A percentile compares a stretch with the other conserved stretches of the same genome.
These are phyloP conservation scores for Elaphurus davidianus DNA, from an alignment of 2,113 vertebrate species.

Conservation along the genomic window DNA sequence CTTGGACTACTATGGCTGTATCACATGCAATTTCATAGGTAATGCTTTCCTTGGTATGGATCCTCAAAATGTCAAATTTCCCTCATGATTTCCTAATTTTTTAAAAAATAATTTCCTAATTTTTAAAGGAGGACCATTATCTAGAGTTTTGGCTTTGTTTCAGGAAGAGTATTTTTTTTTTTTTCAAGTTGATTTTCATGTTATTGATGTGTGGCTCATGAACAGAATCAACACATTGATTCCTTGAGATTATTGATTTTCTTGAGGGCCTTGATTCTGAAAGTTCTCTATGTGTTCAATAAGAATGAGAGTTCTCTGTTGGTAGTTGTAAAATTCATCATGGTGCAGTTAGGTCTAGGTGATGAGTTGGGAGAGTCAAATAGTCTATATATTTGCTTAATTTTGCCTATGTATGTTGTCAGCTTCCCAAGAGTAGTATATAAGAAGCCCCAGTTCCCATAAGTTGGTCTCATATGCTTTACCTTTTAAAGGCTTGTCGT, in stretches of 20 bases:
- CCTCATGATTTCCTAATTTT: too few species aligned
- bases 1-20: neutral
- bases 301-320: neutral
- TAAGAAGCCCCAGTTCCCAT: neutral
- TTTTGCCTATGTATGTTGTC: neutral
- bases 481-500: neutral
- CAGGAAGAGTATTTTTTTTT: neutral
- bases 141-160: too few species aligned
- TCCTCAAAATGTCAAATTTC: too few species aligned
- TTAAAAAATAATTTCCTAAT: neutral
- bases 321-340: neutral
- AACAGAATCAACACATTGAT: neutral
- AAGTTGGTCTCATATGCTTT: neutral
- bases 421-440: neutral
- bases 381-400: neutral
- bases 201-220: neutral
- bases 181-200: neutral
- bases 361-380: neutral
- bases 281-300: neutral
- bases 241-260: neutral
- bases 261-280: neutral
- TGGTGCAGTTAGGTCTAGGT: neutral
- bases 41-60: too few species aligned
- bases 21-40: too few species aligned
- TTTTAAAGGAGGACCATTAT: neutral